A percentile compares a stretch with the other conserved stretches of the same genome.
These are phyloP conservation scores for Calyptomena viridis DNA, from an alignment of 2,113 vertebrate genomes.

Conservation along the genomic window DNA sequence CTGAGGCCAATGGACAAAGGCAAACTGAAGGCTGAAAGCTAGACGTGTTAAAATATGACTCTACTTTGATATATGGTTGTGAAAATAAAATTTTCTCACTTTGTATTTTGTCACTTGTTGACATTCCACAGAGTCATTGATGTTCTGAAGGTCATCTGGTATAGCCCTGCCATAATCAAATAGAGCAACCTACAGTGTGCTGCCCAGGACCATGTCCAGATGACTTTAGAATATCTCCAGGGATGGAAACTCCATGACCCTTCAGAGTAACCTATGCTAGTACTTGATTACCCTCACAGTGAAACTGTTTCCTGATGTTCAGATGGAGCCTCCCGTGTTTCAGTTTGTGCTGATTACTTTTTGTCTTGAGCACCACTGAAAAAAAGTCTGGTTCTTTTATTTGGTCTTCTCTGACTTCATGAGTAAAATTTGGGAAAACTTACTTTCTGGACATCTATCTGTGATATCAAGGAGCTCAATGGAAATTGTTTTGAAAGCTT, in stretches of 20 bases:
- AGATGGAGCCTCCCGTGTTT: background rate
- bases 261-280: background rate
- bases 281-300: background rate
- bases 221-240: background rate
- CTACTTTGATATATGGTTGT: background rate
- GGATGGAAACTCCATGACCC: background rate
- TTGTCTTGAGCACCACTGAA: background rate
- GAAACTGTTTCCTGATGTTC: background rate
- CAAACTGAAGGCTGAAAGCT: background rate
- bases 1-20: background rate
- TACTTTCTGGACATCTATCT: background rate
- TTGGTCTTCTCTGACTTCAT: background rate
- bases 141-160: background rate
- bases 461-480: background rate
- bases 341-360: background rate
- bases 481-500: background rate
- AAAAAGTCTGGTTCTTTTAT: background rate
- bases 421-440: background rate
- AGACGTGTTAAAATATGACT: background rate
- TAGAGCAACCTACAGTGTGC: accelerated
- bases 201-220: background rate
- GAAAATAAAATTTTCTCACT: background rate
- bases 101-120: background rate
- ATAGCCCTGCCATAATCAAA: background rate
- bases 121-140: background rate